Conservation (phyloP, 2,888 invertebrate genomes). For the Cordilura impudica region DNA sequence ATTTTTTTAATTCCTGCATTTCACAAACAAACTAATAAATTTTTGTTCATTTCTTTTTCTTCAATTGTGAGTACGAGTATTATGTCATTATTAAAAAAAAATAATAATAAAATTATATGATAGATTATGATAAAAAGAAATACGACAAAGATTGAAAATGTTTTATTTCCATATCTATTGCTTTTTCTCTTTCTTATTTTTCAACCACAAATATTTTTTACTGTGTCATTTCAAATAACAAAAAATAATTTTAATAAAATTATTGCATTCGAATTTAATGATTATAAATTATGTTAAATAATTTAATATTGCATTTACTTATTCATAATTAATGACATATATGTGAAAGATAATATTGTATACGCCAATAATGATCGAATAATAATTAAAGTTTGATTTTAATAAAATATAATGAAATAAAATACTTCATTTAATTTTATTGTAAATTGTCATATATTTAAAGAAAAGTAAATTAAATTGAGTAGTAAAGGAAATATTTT, state of each 20-base stretch:
- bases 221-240: conserved; percentile 7
- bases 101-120: conserved; percentile 20
- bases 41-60: background rate
- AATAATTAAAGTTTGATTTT: too few species aligned
- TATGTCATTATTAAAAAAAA: conserved; percentile 8
- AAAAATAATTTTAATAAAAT: background rate
- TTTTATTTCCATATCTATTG: conserved; percentile 11
- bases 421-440: too few species aligned
- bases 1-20: background rate
- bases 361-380: too few species aligned
- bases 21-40: background rate
- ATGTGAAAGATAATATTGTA: too few species aligned
- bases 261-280: too few species aligned
- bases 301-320: too few species aligned
- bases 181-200: background rate
- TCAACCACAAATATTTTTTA: conserved; percentile 7
- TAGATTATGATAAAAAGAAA: background rate
- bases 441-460: too few species aligned
- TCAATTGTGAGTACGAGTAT: background rate
- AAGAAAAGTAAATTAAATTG: too few species aligned
- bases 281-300: too few species aligned
- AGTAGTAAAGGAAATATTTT: too few species aligned
- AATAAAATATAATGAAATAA: too few species aligned
- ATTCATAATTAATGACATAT: too few species aligned
- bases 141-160: conserved; percentile 15